Evolutionary conservation across 2,113 vertebrate species (phyloP).

Genomic region (Brachyhypopomus gauderio): DNA sequence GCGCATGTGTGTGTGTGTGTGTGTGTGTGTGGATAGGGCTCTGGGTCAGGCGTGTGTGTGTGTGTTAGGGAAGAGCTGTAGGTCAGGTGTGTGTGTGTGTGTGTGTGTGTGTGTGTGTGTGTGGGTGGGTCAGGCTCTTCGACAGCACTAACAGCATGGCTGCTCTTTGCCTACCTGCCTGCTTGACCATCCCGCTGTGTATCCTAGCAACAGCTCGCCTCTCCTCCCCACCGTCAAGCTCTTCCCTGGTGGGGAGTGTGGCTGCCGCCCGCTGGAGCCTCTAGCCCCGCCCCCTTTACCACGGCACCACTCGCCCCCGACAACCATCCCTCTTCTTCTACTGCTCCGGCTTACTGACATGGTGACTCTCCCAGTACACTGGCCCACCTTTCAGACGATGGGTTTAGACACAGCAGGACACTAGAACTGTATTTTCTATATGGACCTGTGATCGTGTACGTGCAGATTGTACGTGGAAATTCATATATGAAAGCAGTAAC

Average conservation of each 20-base stretch:
- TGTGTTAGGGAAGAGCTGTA: too few relatives aligned
- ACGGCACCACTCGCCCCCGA: conserved; percentile 2
- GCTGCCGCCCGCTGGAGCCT: background rate
- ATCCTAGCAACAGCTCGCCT: conserved; percentile 61
- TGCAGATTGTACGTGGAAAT: too few relatives aligned
- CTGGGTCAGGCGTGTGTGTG: background rate
- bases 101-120: too few relatives aligned
- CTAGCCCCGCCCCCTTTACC: conserved; percentile 4
- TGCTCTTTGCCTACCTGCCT: conserved; percentile 33
- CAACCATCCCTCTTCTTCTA: background rate
- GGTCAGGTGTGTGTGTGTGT: too few relatives aligned
- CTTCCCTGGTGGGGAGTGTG: background rate
- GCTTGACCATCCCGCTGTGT: conserved; percentile 44
- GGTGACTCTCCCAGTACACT: background rate
- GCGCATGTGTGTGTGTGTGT: too few relatives aligned
- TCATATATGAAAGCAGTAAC: too few relatives aligned
- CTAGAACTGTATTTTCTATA: background rate
- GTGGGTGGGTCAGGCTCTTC: too few relatives aligned
- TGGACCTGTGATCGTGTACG: too few relatives aligned
- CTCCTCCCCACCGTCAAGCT: conserved; percentile 35
- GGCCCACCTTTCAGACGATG: background rate
- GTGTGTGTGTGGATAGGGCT: background rate
- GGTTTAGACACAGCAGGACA: background rate
- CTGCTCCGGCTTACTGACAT: background rate
- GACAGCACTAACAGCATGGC: background rate